phyloP scores from a whole-genome alignment of 2,113 vertebrate species.

The Furnarius figulus region DNA sequence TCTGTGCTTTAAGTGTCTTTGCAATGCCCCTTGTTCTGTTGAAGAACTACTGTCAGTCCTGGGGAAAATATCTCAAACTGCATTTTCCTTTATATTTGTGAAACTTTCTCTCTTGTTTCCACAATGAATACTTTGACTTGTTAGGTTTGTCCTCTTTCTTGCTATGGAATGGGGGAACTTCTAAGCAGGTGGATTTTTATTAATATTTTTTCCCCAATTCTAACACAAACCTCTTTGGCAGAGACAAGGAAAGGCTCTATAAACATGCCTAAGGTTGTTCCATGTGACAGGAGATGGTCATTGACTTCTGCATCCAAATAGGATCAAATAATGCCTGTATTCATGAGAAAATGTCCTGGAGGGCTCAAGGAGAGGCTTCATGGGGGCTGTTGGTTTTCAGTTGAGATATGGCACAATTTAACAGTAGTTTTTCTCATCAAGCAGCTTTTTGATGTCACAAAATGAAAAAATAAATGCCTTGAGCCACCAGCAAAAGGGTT shows the following conservation, averaged over 20 bases:
- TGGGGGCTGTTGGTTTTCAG: not conserved
- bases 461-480: not conserved
- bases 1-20: not conserved
- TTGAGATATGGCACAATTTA: not conserved
- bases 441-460: not conserved
- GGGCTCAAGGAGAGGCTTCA: not conserved
- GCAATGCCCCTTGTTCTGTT: not conserved
- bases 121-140: not conserved
- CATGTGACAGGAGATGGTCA: not conserved
- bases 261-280: not conserved
- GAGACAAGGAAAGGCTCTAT: not conserved
- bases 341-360: not conserved
- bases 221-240: not conserved
- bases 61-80: not conserved
- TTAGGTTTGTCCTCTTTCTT: not conserved
- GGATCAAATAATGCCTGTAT: not conserved
- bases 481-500: not conserved
- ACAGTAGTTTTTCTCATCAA: not conserved
- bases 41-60: not conserved
- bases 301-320: not conserved
- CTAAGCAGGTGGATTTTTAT: not conserved
- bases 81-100: not conserved
- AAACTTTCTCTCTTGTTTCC: not conserved
- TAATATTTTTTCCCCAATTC: not conserved
- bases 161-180: not conserved